These are phyloP conservation scores for Chalcosyrphus nemorum DNA, from an alignment of 2,888 invertebrate genomes.

Conservation along the genomic window DNA sequence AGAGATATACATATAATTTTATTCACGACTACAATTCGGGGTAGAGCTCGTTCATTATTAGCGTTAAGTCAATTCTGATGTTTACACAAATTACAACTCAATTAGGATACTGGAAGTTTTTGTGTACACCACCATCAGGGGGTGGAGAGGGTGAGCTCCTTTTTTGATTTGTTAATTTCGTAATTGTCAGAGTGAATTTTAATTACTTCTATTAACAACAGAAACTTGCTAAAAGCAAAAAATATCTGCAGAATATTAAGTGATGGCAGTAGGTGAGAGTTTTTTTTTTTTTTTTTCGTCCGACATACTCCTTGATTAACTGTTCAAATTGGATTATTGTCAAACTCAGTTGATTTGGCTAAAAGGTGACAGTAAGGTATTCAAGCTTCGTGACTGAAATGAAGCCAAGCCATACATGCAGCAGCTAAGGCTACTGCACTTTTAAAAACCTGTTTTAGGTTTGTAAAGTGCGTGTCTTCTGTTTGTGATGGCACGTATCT, in stretches of 20 bases:
- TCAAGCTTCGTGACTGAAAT: no score
- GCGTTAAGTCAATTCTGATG: slow-evolving; percentile 76
- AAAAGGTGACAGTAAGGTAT: no score
- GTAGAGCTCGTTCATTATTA: slow-evolving; percentile 69
- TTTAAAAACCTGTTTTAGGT: no score
- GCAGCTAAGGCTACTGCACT: no score
- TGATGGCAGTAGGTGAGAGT: slow-evolving; percentile 2
- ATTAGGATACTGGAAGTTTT: slow-evolving; percentile 73
- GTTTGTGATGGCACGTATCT: no score
- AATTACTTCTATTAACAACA: slow-evolving; percentile 58
- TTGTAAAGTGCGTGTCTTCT: no score
- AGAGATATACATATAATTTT: slow-evolving; percentile 70
- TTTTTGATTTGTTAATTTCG: slow-evolving; percentile 68
- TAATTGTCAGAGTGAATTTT: slow-evolving; percentile 67
- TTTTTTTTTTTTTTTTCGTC: no score
- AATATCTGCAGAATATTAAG: slow-evolving; percentile 5
- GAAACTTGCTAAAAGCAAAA: slow-evolving; percentile 40
- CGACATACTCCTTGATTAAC: no score
- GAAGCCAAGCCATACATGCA: no score
- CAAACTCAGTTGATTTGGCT: no score
- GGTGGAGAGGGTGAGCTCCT: slow-evolving; percentile 24
- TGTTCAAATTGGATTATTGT: no score
- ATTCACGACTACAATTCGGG: slow-evolving; percentile 50
- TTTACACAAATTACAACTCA: slow-evolving; percentile 76
- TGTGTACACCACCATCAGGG: slow-evolving; percentile 14